phyloP scores from a whole-genome alignment of 2,888 invertebrate species.

The Himalopsyche tibetana region DNA sequence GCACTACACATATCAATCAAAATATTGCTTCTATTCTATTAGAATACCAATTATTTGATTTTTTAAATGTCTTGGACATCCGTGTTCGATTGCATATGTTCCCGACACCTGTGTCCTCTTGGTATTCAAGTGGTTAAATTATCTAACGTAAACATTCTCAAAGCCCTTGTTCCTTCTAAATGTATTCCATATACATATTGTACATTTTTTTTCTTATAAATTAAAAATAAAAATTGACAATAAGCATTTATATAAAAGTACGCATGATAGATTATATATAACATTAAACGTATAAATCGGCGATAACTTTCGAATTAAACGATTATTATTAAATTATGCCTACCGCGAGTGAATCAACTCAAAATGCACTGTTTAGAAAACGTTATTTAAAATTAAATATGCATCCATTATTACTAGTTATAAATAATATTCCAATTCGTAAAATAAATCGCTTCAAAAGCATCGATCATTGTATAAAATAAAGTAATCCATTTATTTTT shows the following conservation, averaged over 20 bases:
- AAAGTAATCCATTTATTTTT: not conserved
- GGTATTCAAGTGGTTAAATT: too few species aligned
- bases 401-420: not conserved
- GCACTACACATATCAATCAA: too few species aligned
- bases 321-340: constrained; percentile 29
- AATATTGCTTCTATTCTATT: too few species aligned
- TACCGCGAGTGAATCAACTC: not conserved
- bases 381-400: constrained; percentile 3
- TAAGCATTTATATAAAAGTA: constrained; percentile 46
- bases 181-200: not conserved
- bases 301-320: constrained; percentile 29
- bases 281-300: constrained; percentile 19
- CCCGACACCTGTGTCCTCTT: too few species aligned
- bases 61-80: too few species aligned
- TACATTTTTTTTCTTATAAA: constrained; percentile 27
- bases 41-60: too few species aligned
- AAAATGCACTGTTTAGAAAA: constrained; percentile 41
- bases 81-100: too few species aligned
- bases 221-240: constrained; percentile 49
- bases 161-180: too few species aligned
- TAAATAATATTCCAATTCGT: not conserved
- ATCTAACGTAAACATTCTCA: too few species aligned
- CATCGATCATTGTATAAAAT: constrained; percentile 37
- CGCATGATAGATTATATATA: constrained; percentile 4
- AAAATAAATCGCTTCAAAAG: constrained; percentile 28